Conservation (phyloP, 1,140 invertebrate species). For the Aleiodes sp. region DNA sequence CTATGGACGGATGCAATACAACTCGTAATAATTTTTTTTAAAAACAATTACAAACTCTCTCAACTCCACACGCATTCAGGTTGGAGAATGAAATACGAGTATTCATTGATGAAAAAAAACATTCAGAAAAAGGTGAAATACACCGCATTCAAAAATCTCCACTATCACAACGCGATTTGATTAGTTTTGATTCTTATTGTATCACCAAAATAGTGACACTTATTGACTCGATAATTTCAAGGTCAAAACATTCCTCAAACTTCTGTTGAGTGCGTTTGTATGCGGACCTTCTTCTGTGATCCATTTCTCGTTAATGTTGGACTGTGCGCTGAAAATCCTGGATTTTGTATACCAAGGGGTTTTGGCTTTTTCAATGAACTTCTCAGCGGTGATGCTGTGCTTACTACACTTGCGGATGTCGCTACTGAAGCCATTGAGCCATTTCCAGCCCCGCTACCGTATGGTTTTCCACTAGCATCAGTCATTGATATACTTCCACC, state of each 20-base stretch:
- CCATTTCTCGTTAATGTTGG: constrained; percentile 82
- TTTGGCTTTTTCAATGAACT: constrained; percentile 85
- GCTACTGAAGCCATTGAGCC: constrained; percentile 81
- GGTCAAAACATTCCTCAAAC: constrained; percentile 66
- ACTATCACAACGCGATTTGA: constrained; percentile 38
- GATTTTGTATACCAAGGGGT: constrained; percentile 85
- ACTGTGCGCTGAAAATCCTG: constrained; percentile 81
- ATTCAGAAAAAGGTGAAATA: constrained; percentile 20
- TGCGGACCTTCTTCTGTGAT: constrained; percentile 86
- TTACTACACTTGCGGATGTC: constrained; percentile 71
- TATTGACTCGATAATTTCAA: neutral
- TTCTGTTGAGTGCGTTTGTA: constrained; percentile 88
- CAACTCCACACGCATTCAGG: neutral
- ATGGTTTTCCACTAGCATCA: constrained; percentile 83
- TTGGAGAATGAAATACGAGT: constrained; percentile 1
- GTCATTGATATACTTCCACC: constrained; percentile 78
- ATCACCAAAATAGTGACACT: too few species aligned
- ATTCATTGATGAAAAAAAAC: constrained; percentile 21
- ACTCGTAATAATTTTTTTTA: neutral
- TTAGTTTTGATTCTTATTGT: constrained; percentile 29
- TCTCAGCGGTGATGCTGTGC: constrained; percentile 75
- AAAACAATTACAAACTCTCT: constrained; percentile 18
- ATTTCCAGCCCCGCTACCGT: constrained; percentile 74
- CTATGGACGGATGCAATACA: constrained; percentile 25
- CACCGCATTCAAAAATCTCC: constrained; percentile 25